These are phyloP conservation scores for Microplitis deprimator DNA, from an alignment of 2,888 invertebrate species.

Conservation along the genomic window DNA sequence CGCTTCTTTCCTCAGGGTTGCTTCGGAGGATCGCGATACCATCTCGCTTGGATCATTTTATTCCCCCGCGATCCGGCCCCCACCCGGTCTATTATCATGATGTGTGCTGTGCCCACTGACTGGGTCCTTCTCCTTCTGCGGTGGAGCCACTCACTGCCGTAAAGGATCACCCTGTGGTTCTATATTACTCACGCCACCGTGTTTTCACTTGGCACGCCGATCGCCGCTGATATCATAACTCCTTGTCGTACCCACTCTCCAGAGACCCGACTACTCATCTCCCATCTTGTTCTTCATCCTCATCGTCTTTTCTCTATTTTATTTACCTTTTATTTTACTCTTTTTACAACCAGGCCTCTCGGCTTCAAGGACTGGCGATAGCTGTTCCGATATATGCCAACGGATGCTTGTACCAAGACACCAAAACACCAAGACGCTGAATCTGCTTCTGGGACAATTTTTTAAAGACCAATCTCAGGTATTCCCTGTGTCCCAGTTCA, in stretches of 20 bases:
- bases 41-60: slow-evolving; percentile 54
- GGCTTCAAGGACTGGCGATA: slow-evolving; percentile 56
- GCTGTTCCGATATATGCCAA: slow-evolving; percentile 62
- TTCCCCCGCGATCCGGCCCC: slow-evolving; percentile 28
- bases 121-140: slow-evolving; percentile 56
- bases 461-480: slow-evolving; percentile 28
- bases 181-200: slow-evolving; percentile 71
- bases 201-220: slow-evolving; percentile 71
- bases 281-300: neutral
- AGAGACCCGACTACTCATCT: slow-evolving; percentile 60
- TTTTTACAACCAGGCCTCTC: slow-evolving; percentile 29
- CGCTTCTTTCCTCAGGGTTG: slow-evolving; percentile 55
- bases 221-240: slow-evolving; percentile 71
- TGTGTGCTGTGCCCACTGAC: slow-evolving; percentile 43
- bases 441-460: slow-evolving; percentile 32
- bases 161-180: slow-evolving; percentile 69
- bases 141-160: slow-evolving; percentile 42
- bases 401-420: slow-evolving; percentile 15
- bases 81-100: slow-evolving; percentile 1
- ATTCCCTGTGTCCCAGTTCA: slow-evolving; percentile 32
- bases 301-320: slow-evolving; percentile 23
- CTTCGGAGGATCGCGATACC: slow-evolving; percentile 61
- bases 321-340: slow-evolving; percentile 37
- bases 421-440: slow-evolving; percentile 24
- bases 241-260: slow-evolving; percentile 67